A percentile compares a stretch with the other conserved stretches of the same genome.
Conservation (phyloP, 2,113 vertebrate genomes). For the Octodon degus region DNA sequence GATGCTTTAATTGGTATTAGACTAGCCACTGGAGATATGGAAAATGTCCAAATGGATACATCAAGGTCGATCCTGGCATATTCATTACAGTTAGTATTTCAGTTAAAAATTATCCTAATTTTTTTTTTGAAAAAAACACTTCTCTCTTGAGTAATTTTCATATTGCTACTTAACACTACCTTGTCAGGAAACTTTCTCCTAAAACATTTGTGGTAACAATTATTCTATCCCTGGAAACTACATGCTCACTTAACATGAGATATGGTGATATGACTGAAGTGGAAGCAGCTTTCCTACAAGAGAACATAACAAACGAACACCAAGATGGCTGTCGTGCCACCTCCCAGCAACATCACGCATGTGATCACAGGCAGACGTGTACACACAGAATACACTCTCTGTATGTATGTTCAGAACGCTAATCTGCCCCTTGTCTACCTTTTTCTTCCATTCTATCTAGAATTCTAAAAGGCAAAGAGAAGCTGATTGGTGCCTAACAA, state of each 20-base stretch:
- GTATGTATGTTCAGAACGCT: not conserved
- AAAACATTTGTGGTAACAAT: constrained; percentile 48
- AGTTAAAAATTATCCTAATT: constrained; percentile 67
- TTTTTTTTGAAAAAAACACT: constrained; percentile 2
- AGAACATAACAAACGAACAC: constrained; percentile 23
- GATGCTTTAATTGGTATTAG: constrained; percentile 78
- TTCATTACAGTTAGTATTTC: constrained; percentile 71
- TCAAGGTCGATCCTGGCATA: constrained; percentile 60
- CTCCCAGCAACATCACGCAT: not conserved
- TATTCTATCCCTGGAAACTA: constrained; percentile 7
- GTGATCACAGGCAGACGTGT: not conserved
- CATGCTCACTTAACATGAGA: constrained; percentile 36
- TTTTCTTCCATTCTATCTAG: not conserved
- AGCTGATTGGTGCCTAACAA: not conserved
- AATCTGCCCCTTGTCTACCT: not conserved
- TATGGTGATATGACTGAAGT: not conserved
- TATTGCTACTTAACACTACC: constrained; percentile 38
- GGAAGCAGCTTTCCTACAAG: not conserved
- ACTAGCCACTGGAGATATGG: constrained; percentile 57
- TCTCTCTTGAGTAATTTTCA: constrained; percentile 58
- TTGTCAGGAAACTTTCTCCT: constrained; percentile 38
- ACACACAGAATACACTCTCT: not conserved
- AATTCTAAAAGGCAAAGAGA: constrained; percentile 35
- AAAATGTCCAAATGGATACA: constrained; percentile 71
- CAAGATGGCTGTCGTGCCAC: not conserved